A percentile compares a stretch with the other conserved stretches of the same genome.
Evolutionary conservation across 2,888 invertebrate species (phyloP).

Genomic region (Leucophenga montana): DNA sequence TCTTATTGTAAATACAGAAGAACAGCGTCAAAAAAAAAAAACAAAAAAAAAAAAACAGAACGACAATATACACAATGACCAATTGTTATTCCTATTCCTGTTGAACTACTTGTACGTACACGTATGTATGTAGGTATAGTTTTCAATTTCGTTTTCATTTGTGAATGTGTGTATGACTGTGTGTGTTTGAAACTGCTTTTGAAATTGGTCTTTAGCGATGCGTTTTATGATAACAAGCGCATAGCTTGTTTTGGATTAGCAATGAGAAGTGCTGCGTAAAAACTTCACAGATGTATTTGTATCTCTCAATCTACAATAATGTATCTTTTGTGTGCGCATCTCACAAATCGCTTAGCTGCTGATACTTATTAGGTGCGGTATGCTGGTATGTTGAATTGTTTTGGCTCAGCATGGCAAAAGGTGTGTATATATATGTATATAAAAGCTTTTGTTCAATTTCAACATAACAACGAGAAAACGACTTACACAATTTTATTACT

Average conservation of each 20-base stretch:
- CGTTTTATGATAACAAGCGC: constrained; percentile 20
- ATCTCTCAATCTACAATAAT: background rate
- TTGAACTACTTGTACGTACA: background rate
- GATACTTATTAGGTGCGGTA: constrained; percentile 1
- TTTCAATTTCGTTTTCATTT: constrained; percentile 43
- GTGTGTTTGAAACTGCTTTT: background rate
- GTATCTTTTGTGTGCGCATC: constrained; percentile 8
- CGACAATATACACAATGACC: constrained; percentile 16
- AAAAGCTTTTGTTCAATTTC: no score
- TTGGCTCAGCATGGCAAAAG: background rate
- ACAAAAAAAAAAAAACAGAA: background rate
- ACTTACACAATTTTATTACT: background rate
- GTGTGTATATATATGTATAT: no score
- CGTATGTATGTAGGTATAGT: constrained; percentile 1
- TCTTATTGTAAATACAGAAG: constrained; percentile 38
- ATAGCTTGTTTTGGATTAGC: constrained; percentile 12
- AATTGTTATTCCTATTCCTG: background rate
- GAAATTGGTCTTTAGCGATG: constrained; percentile 8
- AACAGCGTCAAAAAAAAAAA: constrained; percentile 4
- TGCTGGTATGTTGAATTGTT: background rate
- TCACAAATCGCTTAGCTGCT: no score
- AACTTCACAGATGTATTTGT: no score
- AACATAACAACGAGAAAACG: background rate
- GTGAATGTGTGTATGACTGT: constrained; percentile 9
- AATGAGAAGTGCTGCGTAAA: background rate